These are phyloP conservation scores for Drosophila colorata DNA, from an alignment of 2,888 invertebrate species.

Conservation along the genomic window DNA sequence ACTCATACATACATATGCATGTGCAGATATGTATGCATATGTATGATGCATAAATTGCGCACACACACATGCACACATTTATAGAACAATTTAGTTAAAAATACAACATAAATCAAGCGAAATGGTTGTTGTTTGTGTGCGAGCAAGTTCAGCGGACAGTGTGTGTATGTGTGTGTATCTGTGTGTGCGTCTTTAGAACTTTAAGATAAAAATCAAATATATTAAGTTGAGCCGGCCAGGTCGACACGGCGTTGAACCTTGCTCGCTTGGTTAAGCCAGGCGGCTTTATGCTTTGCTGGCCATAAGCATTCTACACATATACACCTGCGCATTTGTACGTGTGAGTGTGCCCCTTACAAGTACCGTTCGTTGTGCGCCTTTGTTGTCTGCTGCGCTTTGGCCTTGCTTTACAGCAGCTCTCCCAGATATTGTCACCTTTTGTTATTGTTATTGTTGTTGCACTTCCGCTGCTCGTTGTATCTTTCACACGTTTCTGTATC, in stretches of 20 bases:
- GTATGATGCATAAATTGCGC: conserved; percentile 24
- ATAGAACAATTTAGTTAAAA: conserved; percentile 59
- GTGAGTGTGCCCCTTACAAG: conserved; percentile 40
- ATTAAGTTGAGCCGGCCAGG: conserved; percentile 49
- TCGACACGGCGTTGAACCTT: conserved; percentile 67
- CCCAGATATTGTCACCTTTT: conserved; percentile 54
- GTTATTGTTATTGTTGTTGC: conserved; percentile 36
- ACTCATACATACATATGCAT: conserved; percentile 6
- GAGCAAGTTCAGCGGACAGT: conserved; percentile 17
- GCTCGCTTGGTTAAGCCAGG: conserved; percentile 77
- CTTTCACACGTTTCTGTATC: conserved; percentile 29
- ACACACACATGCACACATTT: conserved; percentile 40
- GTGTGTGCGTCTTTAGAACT: conserved; percentile 19
- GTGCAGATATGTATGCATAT: conserved; percentile 23
- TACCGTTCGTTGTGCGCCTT: conserved; percentile 67
- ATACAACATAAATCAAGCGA: conserved; percentile 63
- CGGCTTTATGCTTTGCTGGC: conserved; percentile 45
- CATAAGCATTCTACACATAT: conserved; percentile 25
- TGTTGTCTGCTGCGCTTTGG: conserved; percentile 67
- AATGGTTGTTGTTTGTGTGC: conserved; percentile 41
- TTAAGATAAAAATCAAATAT: conserved; percentile 24
- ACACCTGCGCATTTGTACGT: conserved; percentile 4
- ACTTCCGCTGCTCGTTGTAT: conserved; percentile 58
- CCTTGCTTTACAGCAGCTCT: conserved; percentile 53
- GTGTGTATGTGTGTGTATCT: conserved; percentile 23